Base-by-base conservation (phyloP, 2,113 vertebrate genomes). In the Dendrocopos noguchii region DNA sequence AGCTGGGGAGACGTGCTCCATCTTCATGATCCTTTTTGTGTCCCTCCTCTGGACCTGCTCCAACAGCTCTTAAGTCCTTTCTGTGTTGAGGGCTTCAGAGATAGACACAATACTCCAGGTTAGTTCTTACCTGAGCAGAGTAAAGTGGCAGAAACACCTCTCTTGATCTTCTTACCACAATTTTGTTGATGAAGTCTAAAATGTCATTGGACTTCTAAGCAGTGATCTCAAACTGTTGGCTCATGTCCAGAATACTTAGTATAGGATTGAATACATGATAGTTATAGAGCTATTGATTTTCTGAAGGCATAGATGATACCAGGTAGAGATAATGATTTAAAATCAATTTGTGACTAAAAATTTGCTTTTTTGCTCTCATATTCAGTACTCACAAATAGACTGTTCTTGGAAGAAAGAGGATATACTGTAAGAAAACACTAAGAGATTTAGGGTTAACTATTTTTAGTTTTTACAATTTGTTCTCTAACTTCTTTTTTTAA, bases 211-310 rank as follows among this genome's bases (percentile, higher is more conserved):
- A 12, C 50, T 52, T 52, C 22, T 52, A 24, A 52, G 4, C 22
- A 24, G 22, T 21, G 12, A 25, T 22, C 12, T 22, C 50, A 24
- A 52, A 52, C 50, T 52, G 50, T 52, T 25, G 50, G 22, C 22
- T 52, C 22, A 13, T 25, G 50, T 52, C 50, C 22, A 52, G 50
- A 52, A 82, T 85, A 64, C 9, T 59, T 75, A 19, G 5, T 64
- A 33, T 33, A 59, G 4, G 18, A 76, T 60, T 66, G 28, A 63
- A 55, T 56, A 36, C 71, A 71, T 60, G 55, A 72, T n/a, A 66
- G 27, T 66, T 93, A 77, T 27, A 87, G 8, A 33, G 7, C 4
- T 87, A 87, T 89, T 87, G 92, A 85, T 93, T 87, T 94, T 91
- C 34, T 92, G 46, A 75, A 60, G 44, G 39, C 36, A 63, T 9